These are phyloP conservation scores for Torymus texanus DNA, from an alignment of 2,888 invertebrate genomes.

Conservation along the genomic window DNA sequence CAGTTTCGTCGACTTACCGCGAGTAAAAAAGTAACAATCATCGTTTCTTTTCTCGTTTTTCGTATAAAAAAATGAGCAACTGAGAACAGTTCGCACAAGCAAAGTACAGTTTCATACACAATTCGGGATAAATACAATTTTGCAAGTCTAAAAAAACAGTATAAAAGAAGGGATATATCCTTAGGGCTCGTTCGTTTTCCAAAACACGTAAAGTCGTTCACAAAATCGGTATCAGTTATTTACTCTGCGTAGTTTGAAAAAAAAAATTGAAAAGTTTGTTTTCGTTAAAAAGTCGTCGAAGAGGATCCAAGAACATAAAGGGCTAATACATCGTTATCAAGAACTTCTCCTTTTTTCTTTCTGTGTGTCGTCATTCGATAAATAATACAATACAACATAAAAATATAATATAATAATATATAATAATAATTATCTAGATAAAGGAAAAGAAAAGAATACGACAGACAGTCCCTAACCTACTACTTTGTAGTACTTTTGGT, in stretches of 20 bases:
- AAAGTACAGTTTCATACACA: constrained; percentile 12
- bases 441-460: constrained; percentile 45
- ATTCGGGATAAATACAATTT: constrained; percentile 39
- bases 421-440: constrained; percentile 45
- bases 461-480: constrained; percentile 43
- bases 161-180: constrained; percentile 36
- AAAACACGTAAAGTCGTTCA: constrained; percentile 23
- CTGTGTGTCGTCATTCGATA: constrained; percentile 36
- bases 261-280: background rate
- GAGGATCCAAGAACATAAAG: constrained; percentile 38
- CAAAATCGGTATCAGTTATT: constrained; percentile 26
- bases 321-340: constrained; percentile 40
- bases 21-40: constrained; percentile 36
- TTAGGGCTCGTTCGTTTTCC: constrained; percentile 5
- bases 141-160: constrained; percentile 42
- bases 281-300: constrained; percentile 44
- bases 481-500: constrained; percentile 55
- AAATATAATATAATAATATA: constrained; percentile 33
- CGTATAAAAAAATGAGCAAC: constrained; percentile 40
- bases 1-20: constrained; percentile 28
- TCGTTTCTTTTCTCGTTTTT: constrained; percentile 31
- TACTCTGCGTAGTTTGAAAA: constrained; percentile 25
- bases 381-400: constrained; percentile 41
- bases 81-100: constrained; percentile 44
- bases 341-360: constrained; percentile 17